A percentile compares a stretch with the other conserved stretches of the same genome.
These are phyloP conservation scores for Drosophila dives DNA, from an alignment of 2,888 invertebrate species.

Conservation along the genomic window DNA sequence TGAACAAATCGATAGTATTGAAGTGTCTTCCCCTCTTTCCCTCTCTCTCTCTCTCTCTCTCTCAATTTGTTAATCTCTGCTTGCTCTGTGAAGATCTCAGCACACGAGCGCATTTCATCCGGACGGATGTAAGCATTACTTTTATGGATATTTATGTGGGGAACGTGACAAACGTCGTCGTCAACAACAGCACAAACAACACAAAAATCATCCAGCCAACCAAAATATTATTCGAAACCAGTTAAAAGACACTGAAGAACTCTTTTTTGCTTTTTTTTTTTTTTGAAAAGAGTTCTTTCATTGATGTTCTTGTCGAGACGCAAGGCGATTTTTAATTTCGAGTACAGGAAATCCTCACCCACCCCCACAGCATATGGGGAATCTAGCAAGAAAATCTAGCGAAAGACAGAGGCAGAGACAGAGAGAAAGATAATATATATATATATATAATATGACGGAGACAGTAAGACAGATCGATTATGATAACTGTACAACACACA, in stretches of 20 bases:
- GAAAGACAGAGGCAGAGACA: not conserved
- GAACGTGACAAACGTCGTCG: slow-evolving; percentile 75
- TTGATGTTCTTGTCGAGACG: slow-evolving; percentile 30
- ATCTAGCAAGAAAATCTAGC: not conserved
- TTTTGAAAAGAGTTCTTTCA: slow-evolving; percentile 16
- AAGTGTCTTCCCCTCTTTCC: slow-evolving; percentile 30
- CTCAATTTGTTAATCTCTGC: slow-evolving; percentile 33
- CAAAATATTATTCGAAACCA: slow-evolving; percentile 26
- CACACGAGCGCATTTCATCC: slow-evolving; percentile 70
- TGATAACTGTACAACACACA: slow-evolving; percentile 9
- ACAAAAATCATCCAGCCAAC: slow-evolving; percentile 14
- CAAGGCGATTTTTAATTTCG: slow-evolving; percentile 59
- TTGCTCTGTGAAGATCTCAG: slow-evolving; percentile 49
- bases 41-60: slow-evolving; percentile 6
- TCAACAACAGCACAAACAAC: slow-evolving; percentile 17
- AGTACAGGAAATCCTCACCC: slow-evolving; percentile 55
- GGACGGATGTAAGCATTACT: slow-evolving; percentile 80
- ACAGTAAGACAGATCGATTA: not conserved
- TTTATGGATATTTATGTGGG: slow-evolving; percentile 80
- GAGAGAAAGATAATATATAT: not conserved
- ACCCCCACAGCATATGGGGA: slow-evolving; percentile 8
- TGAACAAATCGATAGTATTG: slow-evolving; percentile 63
- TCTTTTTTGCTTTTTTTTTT: slow-evolving; percentile 8
- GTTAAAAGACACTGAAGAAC: slow-evolving; percentile 37
- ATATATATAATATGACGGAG: not conserved